Evolutionary conservation across 1,140 invertebrate species (phyloP).

Genomic region (Bombyx mori): ASM3026992v2 NC_085124.1:14872001-14872500

Average conservation of each 20-base stretch:
- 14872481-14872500: no score
- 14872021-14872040: no score
- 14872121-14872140: no score
- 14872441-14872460: background rate
- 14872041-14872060: no score
- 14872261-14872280: constrained; percentile 9
- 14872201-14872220: constrained; percentile 8
- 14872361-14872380: constrained; percentile 7
- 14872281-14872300: constrained; percentile 1
- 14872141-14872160: no score
- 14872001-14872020: no score
- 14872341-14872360: constrained; percentile 4
- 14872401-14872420: constrained; percentile 43
- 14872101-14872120: no score
- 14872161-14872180: background rate
- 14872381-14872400: constrained; percentile 1
- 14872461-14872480: no score
- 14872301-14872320: constrained; percentile 1
- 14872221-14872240: constrained; percentile 9
- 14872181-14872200: constrained; percentile 3
- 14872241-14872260: constrained; percentile 10
- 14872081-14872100: no score
- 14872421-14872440: background rate
- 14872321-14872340: background rate
- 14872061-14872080: no score